A percentile compares a stretch with the other conserved stretches of the same genome.
These are phyloP conservation scores for Hippocampus abdominalis DNA, from an alignment of 2,113 vertebrate genomes.

Conservation along the genomic window DNA sequence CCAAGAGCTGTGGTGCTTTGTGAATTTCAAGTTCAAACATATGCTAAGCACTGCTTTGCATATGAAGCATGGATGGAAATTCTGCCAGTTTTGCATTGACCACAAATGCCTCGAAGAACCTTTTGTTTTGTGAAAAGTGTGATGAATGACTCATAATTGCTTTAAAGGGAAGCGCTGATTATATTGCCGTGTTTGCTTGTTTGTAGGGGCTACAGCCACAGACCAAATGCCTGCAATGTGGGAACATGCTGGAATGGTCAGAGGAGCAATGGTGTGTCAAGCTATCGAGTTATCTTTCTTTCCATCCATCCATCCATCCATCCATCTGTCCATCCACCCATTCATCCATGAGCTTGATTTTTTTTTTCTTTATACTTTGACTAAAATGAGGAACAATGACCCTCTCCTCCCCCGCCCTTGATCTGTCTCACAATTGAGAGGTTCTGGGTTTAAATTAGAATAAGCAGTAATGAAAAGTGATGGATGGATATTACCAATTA, in stretches of 20 bases:
- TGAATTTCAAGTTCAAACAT: constrained; percentile 22
- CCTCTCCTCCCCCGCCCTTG: too few species aligned
- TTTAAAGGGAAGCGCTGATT: constrained; percentile 12
- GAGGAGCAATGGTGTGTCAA: constrained; percentile 62
- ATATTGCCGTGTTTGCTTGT: constrained; percentile 35
- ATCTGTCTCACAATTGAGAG: too few species aligned
- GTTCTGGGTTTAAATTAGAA: background rate
- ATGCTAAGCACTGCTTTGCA: constrained; percentile 59
- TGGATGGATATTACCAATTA: background rate
- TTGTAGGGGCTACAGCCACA: constrained; percentile 56
- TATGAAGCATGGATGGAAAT: constrained; percentile 67
- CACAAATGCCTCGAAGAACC: constrained; percentile 42
- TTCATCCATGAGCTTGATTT: too few species aligned
- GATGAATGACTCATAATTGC: constrained; percentile 16
- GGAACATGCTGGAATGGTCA: constrained; percentile 59
- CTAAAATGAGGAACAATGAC: too few species aligned
- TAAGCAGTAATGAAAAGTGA: background rate
- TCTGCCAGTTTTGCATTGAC: constrained; percentile 63
- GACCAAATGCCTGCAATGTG: constrained; percentile 65
- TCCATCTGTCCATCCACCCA: background rate
- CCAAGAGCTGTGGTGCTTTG: constrained; percentile 8
- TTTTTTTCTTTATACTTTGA: too few species aligned
- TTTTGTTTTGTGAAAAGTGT: constrained; percentile 11
- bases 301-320: background rate
- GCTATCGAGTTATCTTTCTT: background rate